Evolutionary conservation across 2,797 vertebrate species (phyloP).

Genomic region (Pseudotriccus pelzelni): DNA sequence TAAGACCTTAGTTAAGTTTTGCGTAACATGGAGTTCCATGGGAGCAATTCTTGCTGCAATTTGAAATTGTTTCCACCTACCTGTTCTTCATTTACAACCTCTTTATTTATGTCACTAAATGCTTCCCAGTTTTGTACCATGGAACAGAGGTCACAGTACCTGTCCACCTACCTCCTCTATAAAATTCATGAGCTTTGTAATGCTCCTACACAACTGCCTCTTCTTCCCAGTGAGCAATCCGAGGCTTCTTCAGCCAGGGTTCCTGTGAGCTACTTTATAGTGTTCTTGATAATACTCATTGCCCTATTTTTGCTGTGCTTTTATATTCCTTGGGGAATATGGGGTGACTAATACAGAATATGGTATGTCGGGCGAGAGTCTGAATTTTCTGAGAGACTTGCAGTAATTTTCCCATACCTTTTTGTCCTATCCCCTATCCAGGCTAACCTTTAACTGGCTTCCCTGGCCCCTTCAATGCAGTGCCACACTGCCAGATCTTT

Average conservation of each 20-base stretch:
- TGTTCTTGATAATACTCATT: neutral
- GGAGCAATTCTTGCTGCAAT: neutral
- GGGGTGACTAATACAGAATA: neutral
- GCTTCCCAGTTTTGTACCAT: neutral
- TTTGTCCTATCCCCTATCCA: neutral
- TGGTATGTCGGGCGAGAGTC: neutral
- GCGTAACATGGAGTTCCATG: neutral
- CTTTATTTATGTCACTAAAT: neutral
- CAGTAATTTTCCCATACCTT: neutral
- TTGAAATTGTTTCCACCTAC: neutral
- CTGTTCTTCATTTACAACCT: neutral
- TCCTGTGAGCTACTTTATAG: neutral
- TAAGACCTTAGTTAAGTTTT: neutral
- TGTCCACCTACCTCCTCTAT: neutral
- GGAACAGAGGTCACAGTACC: neutral
- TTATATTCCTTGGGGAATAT: neutral
- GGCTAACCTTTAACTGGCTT: neutral
- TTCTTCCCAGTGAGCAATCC: neutral
- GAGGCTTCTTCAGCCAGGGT: neutral
- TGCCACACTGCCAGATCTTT: neutral
- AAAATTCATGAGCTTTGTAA: slow-evolving; percentile 39
- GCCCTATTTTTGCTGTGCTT: neutral
- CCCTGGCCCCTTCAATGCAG: neutral
- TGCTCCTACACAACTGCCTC: neutral
- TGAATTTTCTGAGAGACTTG: neutral